Base-by-base conservation (phyloP, 2,888 invertebrate species). In the Drosophila differens region DNA sequence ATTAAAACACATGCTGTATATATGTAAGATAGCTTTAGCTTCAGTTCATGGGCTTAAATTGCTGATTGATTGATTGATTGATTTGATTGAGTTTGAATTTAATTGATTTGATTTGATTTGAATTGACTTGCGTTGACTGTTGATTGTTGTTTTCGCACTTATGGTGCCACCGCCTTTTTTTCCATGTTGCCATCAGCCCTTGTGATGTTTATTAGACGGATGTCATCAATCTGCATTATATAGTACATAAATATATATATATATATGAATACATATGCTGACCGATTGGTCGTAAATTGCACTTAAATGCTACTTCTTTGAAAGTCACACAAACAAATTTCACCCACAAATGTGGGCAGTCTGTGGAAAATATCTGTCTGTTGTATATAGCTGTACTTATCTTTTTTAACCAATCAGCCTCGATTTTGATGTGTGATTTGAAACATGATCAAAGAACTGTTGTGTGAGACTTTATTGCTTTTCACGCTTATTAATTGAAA, bases 91-190 rank as follows among this genome's bases (percentile, higher is more conserved):
- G 35, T 19, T 63, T 70, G 68, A 52, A 47, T 65, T 74, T 61
- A 66, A 10, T 41, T 41, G 41, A 44, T 44, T 44, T 47, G 47
- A 47, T 44, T 72, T 74, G 58, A 64, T n/a, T 64, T 71, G 69
- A 53, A 54, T 65, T 74, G 70, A 66, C 51, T 79, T 79, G 75
- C 16, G 58, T 61, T 47, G 25, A 47, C 25, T 47, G 25, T 70
- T 74, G 57, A 65, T 72, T 82, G 64, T 70, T 70, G 55, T 54
- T 55, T 57, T 58, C 66, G 47, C 25, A 59, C 28, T 58, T 41
- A 2, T 44, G 35, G 30, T 53, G 44, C 2, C 49, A 9, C 37
- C 49, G 47, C 55, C 58, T 25, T 54, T 16, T 28, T 28, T 16
- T 14, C 3, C 37, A 37, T 37, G 9, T 22, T 44, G 44, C 22